A percentile compares a stretch with the other conserved stretches of the same genome.
Conservation (phyloP, 2,888 invertebrate genomes). For the Ennomos quercinarius region DNA sequence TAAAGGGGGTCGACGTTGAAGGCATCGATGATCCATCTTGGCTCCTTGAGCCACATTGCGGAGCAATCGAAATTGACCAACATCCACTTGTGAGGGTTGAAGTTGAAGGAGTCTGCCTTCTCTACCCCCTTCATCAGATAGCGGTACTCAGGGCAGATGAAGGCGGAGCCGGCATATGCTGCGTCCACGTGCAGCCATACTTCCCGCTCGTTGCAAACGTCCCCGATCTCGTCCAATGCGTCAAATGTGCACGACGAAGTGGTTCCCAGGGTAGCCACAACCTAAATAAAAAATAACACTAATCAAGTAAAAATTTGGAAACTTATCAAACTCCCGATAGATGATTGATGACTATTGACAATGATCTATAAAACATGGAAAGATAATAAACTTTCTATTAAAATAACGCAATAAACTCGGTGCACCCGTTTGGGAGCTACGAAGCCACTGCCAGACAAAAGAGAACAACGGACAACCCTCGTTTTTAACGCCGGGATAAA, state of each 20-base stretch:
- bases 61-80: slow-evolving; percentile 99
- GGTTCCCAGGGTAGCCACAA: slow-evolving; percentile 96
- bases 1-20: slow-evolving; percentile 99
- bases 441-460: too few species aligned
- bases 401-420: too few species aligned
- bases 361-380: too few species aligned
- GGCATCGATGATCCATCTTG: slow-evolving; percentile 95
- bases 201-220: slow-evolving; percentile 91
- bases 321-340: too few species aligned
- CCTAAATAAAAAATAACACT: slow-evolving; percentile 81
- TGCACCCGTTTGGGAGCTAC: too few species aligned
- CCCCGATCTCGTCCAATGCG: slow-evolving; percentile 94
- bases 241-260: slow-evolving; percentile 99
- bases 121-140: slow-evolving; percentile 95
- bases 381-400: too few species aligned
- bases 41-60: slow-evolving; percentile 97
- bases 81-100: slow-evolving; percentile 99
- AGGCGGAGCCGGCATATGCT: slow-evolving; percentile 98
- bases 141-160: slow-evolving; percentile 98
- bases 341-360: too few species aligned
- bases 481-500: too few species aligned
- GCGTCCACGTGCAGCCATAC: slow-evolving; percentile 99
- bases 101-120: slow-evolving; percentile 97
- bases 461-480: too few species aligned
- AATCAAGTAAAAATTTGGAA: too few species aligned